These are phyloP conservation scores for Xiphophorus couchianus DNA, from an alignment of 2,113 vertebrate genomes.

Conservation along the genomic window DNA sequence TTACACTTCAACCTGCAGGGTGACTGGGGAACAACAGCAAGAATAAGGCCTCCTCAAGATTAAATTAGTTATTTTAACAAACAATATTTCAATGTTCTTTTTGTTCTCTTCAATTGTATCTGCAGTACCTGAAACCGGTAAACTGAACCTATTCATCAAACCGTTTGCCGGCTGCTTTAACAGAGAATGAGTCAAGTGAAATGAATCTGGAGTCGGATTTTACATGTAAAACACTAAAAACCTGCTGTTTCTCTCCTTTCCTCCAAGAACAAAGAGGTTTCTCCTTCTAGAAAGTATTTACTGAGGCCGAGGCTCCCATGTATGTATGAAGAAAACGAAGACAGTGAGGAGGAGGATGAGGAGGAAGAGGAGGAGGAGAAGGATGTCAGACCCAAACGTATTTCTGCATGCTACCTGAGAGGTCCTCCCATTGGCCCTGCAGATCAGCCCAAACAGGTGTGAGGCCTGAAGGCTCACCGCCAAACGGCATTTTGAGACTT, in stretches of 20 bases:
- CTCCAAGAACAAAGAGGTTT: neutral
- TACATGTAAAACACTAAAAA: neutral
- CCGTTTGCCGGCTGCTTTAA: neutral
- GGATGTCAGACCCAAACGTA: conserved; percentile 25
- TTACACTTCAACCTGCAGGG: neutral
- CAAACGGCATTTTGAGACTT: neutral
- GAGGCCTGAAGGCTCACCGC: conserved; percentile 11
- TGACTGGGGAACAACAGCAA: neutral
- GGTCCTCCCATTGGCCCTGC: conserved; percentile 49
- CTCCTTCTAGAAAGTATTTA: conserved; percentile 19
- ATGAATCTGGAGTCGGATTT: neutral
- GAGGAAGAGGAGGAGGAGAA: conserved; percentile 34
- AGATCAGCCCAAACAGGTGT: conserved; percentile 52
- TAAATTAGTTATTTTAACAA: neutral
- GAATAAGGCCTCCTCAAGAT: neutral
- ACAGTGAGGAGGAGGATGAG: conserved; percentile 38
- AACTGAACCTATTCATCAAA: neutral
- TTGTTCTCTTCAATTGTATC: no score
- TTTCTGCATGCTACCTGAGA: conserved; percentile 42
- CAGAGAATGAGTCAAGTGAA: neutral
- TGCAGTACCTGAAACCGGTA: no score
- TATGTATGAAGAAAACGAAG: conserved; percentile 28
- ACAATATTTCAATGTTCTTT: neutral
- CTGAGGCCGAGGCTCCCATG: conserved; percentile 29
- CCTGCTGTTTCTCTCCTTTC: neutral